A percentile compares a stretch with the other conserved stretches of the same genome.
These are phyloP conservation scores for Pachypsylla venusta DNA, from an alignment of 1,140 invertebrate genomes.

Conservation along the genomic window DNA sequence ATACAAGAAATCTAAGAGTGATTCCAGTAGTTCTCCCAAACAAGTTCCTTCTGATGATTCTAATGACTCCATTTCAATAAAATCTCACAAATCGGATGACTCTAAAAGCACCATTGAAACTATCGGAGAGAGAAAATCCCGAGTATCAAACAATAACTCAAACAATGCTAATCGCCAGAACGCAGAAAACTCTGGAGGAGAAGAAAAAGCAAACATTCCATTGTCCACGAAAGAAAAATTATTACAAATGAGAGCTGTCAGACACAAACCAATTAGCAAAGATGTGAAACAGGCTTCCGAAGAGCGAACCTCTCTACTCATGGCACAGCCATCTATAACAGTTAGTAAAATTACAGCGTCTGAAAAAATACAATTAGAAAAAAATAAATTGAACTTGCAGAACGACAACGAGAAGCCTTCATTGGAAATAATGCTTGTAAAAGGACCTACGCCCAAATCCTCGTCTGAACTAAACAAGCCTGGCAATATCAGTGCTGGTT, in stretches of 20 bases:
- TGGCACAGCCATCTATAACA: conserved; percentile 24
- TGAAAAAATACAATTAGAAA: conserved; percentile 24
- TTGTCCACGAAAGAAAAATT: conserved; percentile 21
- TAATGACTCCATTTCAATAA: neutral
- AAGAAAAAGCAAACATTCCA: conserved; percentile 4
- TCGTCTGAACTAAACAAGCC: neutral
- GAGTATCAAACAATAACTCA: neutral
- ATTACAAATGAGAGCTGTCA: conserved; percentile 22
- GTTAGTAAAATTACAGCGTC: conserved; percentile 26
- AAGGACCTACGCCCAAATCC: conserved; percentile 19
- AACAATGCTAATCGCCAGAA: neutral
- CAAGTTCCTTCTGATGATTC: conserved; percentile 8
- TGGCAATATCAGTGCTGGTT: neutral
- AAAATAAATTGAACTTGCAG: conserved; percentile 21
- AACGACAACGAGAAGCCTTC: conserved; percentile 23
- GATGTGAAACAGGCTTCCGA: neutral
- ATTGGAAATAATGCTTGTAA: conserved; percentile 27
- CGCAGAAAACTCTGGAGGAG: neutral
- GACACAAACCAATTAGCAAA: conserved; percentile 18
- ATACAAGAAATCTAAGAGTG: conserved; percentile 1
- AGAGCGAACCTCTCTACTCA: conserved; percentile 8
- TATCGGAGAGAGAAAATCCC: neutral
- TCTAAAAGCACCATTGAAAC: too few relatives aligned
- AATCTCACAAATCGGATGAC: neutral
- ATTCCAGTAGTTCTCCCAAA: neutral